Conservation (phyloP, 2,113 vertebrate genomes). For the Acrocephalus arundinaceus region DNA sequence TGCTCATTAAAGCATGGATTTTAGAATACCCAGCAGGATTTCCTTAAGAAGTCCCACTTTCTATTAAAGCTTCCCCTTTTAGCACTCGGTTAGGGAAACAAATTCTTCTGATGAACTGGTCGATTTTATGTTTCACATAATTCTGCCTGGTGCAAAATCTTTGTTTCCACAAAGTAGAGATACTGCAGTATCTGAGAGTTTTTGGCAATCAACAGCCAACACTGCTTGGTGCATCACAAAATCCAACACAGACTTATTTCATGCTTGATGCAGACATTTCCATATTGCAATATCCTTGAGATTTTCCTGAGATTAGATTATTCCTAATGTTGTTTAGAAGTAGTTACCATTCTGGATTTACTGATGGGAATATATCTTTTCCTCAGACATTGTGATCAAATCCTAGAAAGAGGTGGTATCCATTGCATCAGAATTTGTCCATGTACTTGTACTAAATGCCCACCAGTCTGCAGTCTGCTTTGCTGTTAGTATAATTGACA, state of each 20-base stretch:
- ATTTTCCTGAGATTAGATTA: not conserved
- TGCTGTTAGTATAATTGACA: not conserved
- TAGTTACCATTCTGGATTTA: not conserved
- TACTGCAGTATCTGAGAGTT: not conserved
- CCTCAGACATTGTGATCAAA: not conserved
- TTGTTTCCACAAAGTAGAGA: not conserved
- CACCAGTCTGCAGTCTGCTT: not conserved
- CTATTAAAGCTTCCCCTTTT: conserved; percentile 32
- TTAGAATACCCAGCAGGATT: conserved; percentile 53
- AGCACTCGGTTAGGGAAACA: not conserved
- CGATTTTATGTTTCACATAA: not conserved
- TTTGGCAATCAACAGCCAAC: not conserved
- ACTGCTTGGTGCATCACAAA: not conserved
- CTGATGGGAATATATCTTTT: not conserved
- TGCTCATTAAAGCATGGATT: conserved; percentile 47
- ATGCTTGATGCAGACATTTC: not conserved
- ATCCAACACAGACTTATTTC: not conserved
- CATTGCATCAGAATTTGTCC: not conserved
- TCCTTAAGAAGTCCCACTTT: conserved; percentile 31
- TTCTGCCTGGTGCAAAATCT: not conserved
- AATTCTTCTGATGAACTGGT: not conserved
- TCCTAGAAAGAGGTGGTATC: not conserved
- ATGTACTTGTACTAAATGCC: not conserved
- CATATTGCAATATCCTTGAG: not conserved
- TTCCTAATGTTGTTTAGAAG: not conserved